Base-by-base conservation (phyloP, 2,797 vertebrate genomes). In the Trachurus trachurus region DNA sequence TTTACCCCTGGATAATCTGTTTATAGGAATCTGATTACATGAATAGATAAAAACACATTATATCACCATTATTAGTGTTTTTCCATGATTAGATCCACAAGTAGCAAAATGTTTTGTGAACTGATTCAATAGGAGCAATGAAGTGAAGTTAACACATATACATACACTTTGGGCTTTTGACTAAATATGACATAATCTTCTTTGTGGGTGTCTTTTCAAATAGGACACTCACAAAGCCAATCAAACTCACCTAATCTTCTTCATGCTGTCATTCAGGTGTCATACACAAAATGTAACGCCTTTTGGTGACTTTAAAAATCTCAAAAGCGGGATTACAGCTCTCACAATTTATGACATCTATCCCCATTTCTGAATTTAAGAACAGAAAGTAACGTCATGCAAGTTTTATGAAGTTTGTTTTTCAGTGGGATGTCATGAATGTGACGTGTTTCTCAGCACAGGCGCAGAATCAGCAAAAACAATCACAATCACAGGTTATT, bases 221-320 rank as follows among this genome's bases (percentile, higher is more conserved):
- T n/a, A 3, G 12, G 8, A 2, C 50, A 66, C 42, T 80, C 49
- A 58, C 40, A 50, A 74, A 84, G 63, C 47, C 4, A 60, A 61
- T 75, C 26, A 72, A 65, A 72, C 39, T 9, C 16, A 9, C 9
- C 29, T 37, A 72, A 59, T 82, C 54, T 61, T 58, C 50, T 73
- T 79, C 57, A 13, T 54, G 56, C 45, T 47, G 39, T 63, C 56
- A 40, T 12, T 8, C 52, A 70, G 57, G 13, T 34, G 11, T 80
- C 70, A 66, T 3, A 37, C 53, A 57, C 15, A 53, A 49, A 66
- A 34, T 44, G 12, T 21, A 49, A 57, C 4, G 17, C 19, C 17
- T 66, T 66, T 61, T 2, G 10, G 50, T 50, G 22, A 53, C 4
- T 72, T 69, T 42, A n/a, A 17, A 63, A 63, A 29, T 47, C 16